phyloP scores from a whole-genome alignment of 2,797 vertebrate species.

The Argya squamiceps region DNA sequence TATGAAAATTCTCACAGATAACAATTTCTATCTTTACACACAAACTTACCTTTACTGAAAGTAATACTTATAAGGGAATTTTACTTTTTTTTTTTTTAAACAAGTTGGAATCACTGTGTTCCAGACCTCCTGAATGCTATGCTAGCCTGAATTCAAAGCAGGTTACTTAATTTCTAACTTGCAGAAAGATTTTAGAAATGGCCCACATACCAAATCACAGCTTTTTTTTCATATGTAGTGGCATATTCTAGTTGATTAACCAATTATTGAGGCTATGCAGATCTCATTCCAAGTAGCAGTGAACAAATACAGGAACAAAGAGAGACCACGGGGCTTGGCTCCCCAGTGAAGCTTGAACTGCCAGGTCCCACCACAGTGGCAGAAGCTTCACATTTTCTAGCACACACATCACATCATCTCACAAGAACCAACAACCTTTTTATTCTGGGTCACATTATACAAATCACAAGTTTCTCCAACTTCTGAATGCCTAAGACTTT shows the following conservation, averaged over 20 bases:
- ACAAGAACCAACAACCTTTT: background rate
- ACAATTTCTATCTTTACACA: background rate
- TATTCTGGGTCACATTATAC: background rate
- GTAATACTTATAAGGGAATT: background rate
- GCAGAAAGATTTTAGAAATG: background rate
- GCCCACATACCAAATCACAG: background rate
- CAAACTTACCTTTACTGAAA: background rate
- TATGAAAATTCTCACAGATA: background rate
- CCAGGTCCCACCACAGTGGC: background rate
- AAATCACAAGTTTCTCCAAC: background rate
- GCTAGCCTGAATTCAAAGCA: background rate
- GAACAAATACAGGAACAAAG: background rate
- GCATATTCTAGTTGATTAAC: background rate
- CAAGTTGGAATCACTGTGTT: background rate
- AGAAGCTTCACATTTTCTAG: background rate
- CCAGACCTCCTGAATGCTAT: background rate
- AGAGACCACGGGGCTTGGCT: background rate
- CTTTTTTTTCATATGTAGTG: accelerated
- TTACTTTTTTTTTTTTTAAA: background rate
- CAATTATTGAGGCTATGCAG: background rate
- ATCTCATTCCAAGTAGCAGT: background rate
- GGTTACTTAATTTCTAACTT: background rate
- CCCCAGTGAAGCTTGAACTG: background rate
- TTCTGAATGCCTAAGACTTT: background rate
- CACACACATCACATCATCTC: background rate